These are phyloP conservation scores for Macrophya annulata DNA, from an alignment of 2,888 invertebrate species.

Conservation along the genomic window DNA sequence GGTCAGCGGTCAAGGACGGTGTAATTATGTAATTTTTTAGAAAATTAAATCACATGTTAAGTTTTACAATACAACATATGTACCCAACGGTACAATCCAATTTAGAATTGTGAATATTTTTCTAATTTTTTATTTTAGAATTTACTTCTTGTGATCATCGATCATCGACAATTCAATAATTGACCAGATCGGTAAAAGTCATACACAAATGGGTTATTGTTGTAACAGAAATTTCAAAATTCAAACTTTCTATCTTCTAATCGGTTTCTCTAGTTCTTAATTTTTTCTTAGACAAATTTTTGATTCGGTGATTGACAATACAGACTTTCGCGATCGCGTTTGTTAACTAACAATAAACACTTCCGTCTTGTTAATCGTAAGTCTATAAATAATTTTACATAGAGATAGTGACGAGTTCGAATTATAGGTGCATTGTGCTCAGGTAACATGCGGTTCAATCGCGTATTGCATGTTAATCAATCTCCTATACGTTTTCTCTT, in stretches of 20 bases:
- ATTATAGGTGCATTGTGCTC: slow-evolving; percentile 28
- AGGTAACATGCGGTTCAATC: slow-evolving; percentile 33
- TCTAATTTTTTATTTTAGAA: no score
- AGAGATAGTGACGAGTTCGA: background rate
- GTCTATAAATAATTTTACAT: background rate
- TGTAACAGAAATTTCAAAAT: background rate
- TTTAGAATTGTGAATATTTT: background rate
- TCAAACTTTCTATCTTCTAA: background rate
- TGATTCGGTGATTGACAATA: background rate
- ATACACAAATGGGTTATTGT: no score
- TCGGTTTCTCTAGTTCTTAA: background rate
- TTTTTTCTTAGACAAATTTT: background rate
- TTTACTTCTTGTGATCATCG: background rate
- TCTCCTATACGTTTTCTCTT: slow-evolving; percentile 43
- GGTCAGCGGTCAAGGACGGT: slow-evolving; percentile 50
- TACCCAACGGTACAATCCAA: background rate
- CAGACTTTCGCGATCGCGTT: background rate
- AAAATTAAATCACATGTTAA: slow-evolving; percentile 1
- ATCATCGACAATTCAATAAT: background rate
- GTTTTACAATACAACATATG: background rate
- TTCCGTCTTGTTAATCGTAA: slow-evolving; percentile 13
- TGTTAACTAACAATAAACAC: background rate
- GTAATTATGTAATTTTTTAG: background rate
- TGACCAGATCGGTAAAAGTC: background rate
- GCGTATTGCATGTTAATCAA: slow-evolving; percentile 39